phyloP scores from a whole-genome alignment of 2,113 vertebrate species.

The Apteryx owenii region DNA sequence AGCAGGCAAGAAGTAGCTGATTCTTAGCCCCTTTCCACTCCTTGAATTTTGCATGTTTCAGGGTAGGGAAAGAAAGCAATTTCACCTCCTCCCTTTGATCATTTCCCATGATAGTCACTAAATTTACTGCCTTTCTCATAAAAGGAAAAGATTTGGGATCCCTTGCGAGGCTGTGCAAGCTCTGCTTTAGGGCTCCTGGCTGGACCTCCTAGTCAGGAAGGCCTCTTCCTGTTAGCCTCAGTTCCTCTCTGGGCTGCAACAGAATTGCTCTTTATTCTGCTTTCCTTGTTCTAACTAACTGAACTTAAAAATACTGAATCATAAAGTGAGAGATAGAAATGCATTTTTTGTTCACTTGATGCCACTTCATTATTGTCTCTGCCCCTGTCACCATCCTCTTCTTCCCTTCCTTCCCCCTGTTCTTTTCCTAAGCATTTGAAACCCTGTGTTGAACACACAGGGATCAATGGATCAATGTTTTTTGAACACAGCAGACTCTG shows the following conservation, averaged over 20 bases:
- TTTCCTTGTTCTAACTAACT: constrained; percentile 64
- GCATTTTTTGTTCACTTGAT: background rate
- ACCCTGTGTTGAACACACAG: background rate
- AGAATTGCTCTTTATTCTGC: background rate
- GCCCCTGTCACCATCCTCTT: background rate
- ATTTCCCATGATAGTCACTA: background rate
- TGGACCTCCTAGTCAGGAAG: background rate
- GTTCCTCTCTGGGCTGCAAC: background rate
- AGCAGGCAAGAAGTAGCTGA: background rate
- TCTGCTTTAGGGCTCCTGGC: background rate
- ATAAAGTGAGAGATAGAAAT: constrained; percentile 31
- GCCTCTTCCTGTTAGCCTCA: background rate
- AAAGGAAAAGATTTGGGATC: background rate
- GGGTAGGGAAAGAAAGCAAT: background rate
- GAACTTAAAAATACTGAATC: constrained; percentile 58
- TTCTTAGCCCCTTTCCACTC: background rate
- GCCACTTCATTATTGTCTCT: background rate
- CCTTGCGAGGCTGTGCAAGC: background rate
- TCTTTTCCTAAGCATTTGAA: background rate
- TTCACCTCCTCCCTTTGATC: background rate
- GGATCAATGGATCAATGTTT: background rate
- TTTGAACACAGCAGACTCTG: background rate
- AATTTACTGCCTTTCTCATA: background rate
- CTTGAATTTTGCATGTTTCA: background rate
- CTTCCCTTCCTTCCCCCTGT: background rate